These are phyloP conservation scores for Hermaeophaga mercurialis DNA, from an alignment of 2,888 invertebrate genomes.

Conservation along the genomic window DNA sequence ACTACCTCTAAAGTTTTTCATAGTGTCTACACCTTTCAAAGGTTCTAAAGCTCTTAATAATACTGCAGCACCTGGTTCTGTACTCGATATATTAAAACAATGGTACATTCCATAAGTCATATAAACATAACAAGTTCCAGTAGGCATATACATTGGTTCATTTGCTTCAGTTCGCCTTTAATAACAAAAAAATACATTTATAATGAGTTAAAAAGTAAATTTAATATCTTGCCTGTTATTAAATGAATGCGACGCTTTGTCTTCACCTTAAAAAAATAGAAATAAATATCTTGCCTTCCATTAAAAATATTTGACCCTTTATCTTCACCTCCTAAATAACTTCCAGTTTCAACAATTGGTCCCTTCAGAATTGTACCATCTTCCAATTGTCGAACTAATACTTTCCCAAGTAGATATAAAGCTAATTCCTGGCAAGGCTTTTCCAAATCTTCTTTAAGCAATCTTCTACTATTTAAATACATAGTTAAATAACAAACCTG, in stretches of 20 bases:
- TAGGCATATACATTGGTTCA: slow-evolving; percentile 73
- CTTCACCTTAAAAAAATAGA: slow-evolving; percentile 60
- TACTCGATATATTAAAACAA: slow-evolving; percentile 74
- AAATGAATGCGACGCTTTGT: slow-evolving; percentile 70
- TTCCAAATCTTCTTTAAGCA: slow-evolving; percentile 37
- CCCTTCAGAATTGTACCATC: slow-evolving; percentile 63
- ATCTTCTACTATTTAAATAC: slow-evolving; percentile 28
- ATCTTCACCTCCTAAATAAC: slow-evolving; percentile 70
- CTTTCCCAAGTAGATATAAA: slow-evolving; percentile 63
- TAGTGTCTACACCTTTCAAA: slow-evolving; percentile 63
- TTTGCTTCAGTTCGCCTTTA: slow-evolving; percentile 65
- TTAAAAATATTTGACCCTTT: slow-evolving; percentile 69
- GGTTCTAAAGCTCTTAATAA: slow-evolving; percentile 72
- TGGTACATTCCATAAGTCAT: slow-evolving; percentile 76
- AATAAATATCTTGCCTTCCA: slow-evolving; percentile 60
- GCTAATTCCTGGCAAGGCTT: slow-evolving; percentile 36
- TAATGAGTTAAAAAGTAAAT: background rate
- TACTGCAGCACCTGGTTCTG: slow-evolving; percentile 69
- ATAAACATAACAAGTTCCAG: slow-evolving; percentile 74
- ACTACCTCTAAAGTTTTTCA: slow-evolving; percentile 58
- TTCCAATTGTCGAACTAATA: slow-evolving; percentile 63
- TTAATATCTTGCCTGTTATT: slow-evolving; percentile 52
- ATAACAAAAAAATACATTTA: slow-evolving; percentile 20
- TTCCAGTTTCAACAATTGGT: slow-evolving; percentile 75
- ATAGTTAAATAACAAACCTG: too few relatives aligned